A percentile compares a stretch with the other conserved stretches of the same genome.
These are phyloP conservation scores for Antedon mediterranea DNA, from an alignment of 53 echinoderm and acorn worm genomes.

Conservation along the genomic window DNA sequence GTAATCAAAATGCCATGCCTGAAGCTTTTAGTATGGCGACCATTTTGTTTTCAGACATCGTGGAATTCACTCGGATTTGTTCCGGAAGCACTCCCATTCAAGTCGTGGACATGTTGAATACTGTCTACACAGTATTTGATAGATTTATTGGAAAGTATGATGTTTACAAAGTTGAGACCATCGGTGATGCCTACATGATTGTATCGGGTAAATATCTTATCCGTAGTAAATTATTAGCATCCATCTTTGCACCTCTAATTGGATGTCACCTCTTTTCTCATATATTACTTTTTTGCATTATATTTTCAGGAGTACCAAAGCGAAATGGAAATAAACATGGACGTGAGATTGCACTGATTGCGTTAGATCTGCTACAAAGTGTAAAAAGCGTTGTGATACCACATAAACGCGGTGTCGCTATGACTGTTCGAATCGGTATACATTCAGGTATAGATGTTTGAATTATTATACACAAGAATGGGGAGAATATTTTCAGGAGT, in stretches of 20 bases:
- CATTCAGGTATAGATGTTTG: conserved; percentile 79
- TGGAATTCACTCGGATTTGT: conserved; percentile 77
- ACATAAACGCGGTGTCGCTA: conserved; percentile 55
- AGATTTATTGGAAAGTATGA: conserved; percentile 33
- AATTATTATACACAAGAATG: neutral
- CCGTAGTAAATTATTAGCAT: neutral
- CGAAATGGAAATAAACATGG: conserved; percentile 71
- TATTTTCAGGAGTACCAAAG: conserved; percentile 37
- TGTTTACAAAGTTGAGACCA: conserved; percentile 45
- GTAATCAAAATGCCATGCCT: conserved; percentile 46
- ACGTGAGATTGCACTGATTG: conserved; percentile 59
- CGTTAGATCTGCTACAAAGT: conserved; percentile 50
- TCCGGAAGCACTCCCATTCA: conserved; percentile 63
- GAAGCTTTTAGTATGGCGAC: conserved; percentile 52
- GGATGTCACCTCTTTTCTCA: too few relatives aligned
- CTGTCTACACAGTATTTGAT: conserved; percentile 40
- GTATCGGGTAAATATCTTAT: conserved; percentile 39
- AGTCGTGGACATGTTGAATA: conserved; percentile 50
- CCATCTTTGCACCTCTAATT: too few relatives aligned
- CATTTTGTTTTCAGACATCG: conserved; percentile 71
- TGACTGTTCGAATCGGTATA: conserved; percentile 67
- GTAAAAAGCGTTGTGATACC: conserved; percentile 60
- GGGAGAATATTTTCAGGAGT: neutral
- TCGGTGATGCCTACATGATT: conserved; percentile 45
- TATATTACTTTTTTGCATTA: too few relatives aligned